A percentile compares a stretch with the other conserved stretches of the same genome.
Evolutionary conservation across 2,888 invertebrate species (phyloP).

Genomic region (Temnothorax ravouxi): DNA sequence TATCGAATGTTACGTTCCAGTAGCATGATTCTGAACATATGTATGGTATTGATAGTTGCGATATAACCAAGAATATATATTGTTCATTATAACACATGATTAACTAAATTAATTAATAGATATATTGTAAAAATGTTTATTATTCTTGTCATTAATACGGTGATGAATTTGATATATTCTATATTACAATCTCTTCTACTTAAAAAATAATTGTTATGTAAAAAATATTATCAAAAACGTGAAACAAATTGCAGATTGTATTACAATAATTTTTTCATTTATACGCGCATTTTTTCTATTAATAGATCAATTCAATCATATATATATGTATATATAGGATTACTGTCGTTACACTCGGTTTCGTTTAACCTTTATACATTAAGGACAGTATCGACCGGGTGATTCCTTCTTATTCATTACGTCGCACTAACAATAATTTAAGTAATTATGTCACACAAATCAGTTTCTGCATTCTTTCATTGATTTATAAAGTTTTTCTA

Average conservation of each 20-base stretch:
- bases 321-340: background rate
- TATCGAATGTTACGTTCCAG: background rate
- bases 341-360: background rate
- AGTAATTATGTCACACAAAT: conserved; percentile 1
- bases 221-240: background rate
- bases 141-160: background rate
- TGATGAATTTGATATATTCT: background rate
- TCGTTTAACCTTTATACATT: conserved; percentile 28
- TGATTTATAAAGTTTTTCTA: background rate
- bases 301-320: background rate
- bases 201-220: background rate
- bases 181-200: background rate
- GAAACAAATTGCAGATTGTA: background rate
- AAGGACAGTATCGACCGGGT: conserved; percentile 64
- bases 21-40: background rate
- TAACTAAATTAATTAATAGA: background rate
- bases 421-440: conserved; percentile 20
- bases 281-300: background rate
- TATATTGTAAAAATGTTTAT: background rate
- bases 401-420: conserved; percentile 3
- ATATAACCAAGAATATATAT: background rate
- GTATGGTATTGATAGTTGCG: background rate
- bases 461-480: conserved; percentile 12
- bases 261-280: background rate
- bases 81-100: background rate